phyloP scores from a whole-genome alignment of 2,113 vertebrate species.

The Muntiacus muntjak region DNA sequence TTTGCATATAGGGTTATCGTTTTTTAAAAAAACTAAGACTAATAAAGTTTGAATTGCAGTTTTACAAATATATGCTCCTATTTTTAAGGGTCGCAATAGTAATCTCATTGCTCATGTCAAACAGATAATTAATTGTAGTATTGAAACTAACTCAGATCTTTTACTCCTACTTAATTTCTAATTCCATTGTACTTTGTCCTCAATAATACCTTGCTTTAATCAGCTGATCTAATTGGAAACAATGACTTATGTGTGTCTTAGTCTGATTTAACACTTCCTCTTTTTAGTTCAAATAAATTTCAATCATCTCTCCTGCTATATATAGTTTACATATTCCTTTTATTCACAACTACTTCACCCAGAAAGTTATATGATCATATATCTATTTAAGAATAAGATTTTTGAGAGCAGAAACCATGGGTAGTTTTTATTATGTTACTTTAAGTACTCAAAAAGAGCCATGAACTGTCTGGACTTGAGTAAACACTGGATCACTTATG shows the following conservation, averaged over 20 bases:
- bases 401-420: background rate
- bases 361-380: background rate
- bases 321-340: background rate
- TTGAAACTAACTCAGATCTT: background rate
- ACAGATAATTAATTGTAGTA: background rate
- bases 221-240: background rate
- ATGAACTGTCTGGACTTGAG: background rate
- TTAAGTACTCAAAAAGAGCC: background rate
- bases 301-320: background rate
- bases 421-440: background rate
- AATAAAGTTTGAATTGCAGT: background rate
- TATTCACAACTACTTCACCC: background rate
- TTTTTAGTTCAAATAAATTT: background rate
- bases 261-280: background rate
- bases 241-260: background rate
- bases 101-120: background rate
- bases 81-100: background rate
- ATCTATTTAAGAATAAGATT: background rate
- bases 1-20: no score
- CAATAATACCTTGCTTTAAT: slow-evolving; percentile 2
- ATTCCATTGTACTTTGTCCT: background rate
- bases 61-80: background rate
- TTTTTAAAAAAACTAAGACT: background rate
- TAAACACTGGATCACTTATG: background rate
- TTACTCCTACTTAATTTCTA: background rate